A percentile compares a stretch with the other conserved stretches of the same genome.
Conservation (phyloP, 1,140 invertebrate genomes). For the Drosophila novamexicana region DNA sequence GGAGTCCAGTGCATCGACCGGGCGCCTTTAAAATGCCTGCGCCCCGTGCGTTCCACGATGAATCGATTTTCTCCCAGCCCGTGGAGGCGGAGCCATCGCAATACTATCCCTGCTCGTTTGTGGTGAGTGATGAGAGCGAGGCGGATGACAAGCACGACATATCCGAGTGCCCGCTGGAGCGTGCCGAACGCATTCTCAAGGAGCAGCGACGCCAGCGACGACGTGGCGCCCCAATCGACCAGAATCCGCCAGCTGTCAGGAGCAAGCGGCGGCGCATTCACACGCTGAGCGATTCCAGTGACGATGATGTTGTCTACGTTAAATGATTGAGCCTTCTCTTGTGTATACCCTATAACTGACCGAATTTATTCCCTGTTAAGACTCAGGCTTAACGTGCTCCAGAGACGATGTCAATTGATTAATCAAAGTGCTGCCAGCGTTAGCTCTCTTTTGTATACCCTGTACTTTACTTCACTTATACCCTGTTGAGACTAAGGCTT, state of each 20-base stretch:
- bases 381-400: too few species aligned
- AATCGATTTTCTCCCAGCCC: slow-evolving; percentile 73
- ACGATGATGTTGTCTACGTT: slow-evolving; percentile 44
- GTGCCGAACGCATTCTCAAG: slow-evolving; percentile 78
- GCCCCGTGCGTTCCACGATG: slow-evolving; percentile 56
- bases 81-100: slow-evolving; percentile 61
- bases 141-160: slow-evolving; percentile 29
- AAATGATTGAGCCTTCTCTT: not conserved
- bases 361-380: not conserved
- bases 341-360: not conserved
- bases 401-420: not conserved
- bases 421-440: not conserved
- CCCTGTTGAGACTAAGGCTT: not conserved
- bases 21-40: slow-evolving; percentile 77
- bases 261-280: slow-evolving; percentile 55
- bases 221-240: not conserved
- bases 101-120: slow-evolving; percentile 71
- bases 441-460: not conserved
- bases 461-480: not conserved
- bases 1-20: slow-evolving; percentile 65
- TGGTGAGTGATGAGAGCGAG: slow-evolving; percentile 55
- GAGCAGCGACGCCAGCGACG: slow-evolving; percentile 55
- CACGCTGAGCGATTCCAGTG: slow-evolving; percentile 55
- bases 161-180: slow-evolving; percentile 70
- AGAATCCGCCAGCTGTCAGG: not conserved